Evolutionary conservation across 2,797 vertebrate species (phyloP), one percentile per base, ranked within the genome.

Genomic region (Lepus oiostolus): DNA sequence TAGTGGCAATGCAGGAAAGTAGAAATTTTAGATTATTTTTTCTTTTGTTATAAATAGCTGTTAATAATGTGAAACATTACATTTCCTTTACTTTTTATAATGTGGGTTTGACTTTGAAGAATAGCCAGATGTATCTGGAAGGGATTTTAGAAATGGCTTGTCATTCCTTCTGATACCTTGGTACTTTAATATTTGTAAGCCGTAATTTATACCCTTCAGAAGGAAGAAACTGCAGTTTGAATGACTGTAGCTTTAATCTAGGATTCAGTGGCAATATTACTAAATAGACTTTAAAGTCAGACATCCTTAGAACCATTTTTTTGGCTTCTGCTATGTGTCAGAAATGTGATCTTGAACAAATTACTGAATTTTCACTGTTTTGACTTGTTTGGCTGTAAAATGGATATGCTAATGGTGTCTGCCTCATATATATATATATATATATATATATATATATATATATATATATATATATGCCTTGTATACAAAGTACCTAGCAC

Each of bases 121-220:
- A 62, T 42, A 91, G 21, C 28, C 11, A 68, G 38, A 52, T 89
- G 77, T 35, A 74, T 84, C 24, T 87, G 82, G n/a, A 88, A 81
- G 13, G 47, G 7, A 60, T 82, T 91, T 91, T 72, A 63, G n/a
- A 93, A 82, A 62, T 86, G 81, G 47, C 50, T 95, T 74, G 17
- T 68, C 60, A 35, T 84, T 84, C 28, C 17, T 67, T 68, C 82
- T 85, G 81, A 5, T 72, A 65, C 52, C 30, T 47, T 72, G 24
- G 26, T 76, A 52, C 26, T 93, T 90, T 76, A 93, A 60, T 93
- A 77, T 90, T 84, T 91, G 26, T 95, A 80, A 95, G 38, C 21
- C 77, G 84, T 9, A 79, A 28, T 32, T 76, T 93, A 90, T 83
- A 77, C n/a, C 30, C 63, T 87, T 92, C 70, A 92, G 81, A 76